Evolutionary conservation across 2,113 vertebrate species (phyloP).

Genomic region (Bufo bufo): DNA sequence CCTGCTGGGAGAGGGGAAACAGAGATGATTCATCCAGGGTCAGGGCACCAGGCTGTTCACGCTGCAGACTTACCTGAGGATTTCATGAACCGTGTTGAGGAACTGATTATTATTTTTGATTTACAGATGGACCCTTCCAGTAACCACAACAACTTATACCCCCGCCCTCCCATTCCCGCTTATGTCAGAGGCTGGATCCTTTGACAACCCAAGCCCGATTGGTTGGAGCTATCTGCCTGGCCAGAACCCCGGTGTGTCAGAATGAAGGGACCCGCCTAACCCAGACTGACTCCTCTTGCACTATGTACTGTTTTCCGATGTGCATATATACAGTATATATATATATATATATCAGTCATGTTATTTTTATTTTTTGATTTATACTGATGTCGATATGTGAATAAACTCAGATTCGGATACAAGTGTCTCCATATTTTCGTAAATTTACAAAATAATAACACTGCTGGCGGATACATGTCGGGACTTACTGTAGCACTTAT

Average conservation of each 20-base stretch:
- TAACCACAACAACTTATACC: not conserved
- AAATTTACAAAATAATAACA: too few species aligned
- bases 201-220: not conserved
- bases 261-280: not conserved
- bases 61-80: not conserved
- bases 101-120: not conserved
- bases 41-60: too few species aligned
- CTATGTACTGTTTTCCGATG: too few species aligned
- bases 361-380: not conserved
- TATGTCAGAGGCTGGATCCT: conserved; percentile 36
- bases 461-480: too few species aligned
- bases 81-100: not conserved
- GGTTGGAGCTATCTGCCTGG: not conserved
- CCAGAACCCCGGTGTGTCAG: not conserved
- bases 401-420: conserved; percentile 22
- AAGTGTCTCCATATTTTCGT: too few species aligned
- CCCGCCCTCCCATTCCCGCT: not conserved
- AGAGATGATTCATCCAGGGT: too few species aligned
- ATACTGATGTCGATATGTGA: conserved; percentile 3
- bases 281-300: not conserved
- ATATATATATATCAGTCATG: too few species aligned
- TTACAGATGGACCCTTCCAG: too few species aligned
- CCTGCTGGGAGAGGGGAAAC: not conserved
- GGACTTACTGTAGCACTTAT: too few species aligned
- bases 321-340: too few species aligned